Conservation (phyloP, 35 echinoderm and acorn worm species). For the Ophioderma brevispina region DNA sequence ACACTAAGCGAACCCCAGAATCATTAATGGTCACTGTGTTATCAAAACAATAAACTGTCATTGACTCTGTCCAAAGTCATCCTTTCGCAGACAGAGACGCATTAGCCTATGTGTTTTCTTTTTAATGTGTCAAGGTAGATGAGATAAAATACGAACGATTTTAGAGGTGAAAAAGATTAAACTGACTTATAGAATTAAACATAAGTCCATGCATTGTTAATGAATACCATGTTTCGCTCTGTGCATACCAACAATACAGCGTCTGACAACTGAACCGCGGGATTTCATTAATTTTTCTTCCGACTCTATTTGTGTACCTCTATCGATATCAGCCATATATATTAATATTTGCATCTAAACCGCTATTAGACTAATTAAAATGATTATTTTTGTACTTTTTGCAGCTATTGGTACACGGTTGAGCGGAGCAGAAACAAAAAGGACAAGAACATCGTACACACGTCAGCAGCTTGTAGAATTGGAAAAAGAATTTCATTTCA, state of each 20-base stretch:
- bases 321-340: no score
- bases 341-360: neutral
- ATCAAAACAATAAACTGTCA: no score
- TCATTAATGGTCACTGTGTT: no score
- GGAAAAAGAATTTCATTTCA: conserved; percentile 97
- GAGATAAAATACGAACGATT: neutral
- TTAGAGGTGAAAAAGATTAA: neutral
- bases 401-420: conserved; percentile 30
- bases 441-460: conserved; percentile 83
- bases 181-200: neutral
- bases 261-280: neutral
- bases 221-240: neutral
- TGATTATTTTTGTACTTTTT: neutral
- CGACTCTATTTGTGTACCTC: no score
- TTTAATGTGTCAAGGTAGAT: conserved; percentile 2
- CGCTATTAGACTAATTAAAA: neutral
- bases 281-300: no score
- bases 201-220: neutral
- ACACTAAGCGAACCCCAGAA: no score
- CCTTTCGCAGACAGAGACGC: no score
- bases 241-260: neutral
- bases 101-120: neutral
- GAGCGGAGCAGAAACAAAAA: conserved; percentile 36
- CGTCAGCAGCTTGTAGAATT: conserved; percentile 88
- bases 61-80: no score